These are phyloP conservation scores for Kryptolebias marmoratus DNA, from an alignment of 2,113 vertebrate species.

Conservation along the genomic window DNA sequence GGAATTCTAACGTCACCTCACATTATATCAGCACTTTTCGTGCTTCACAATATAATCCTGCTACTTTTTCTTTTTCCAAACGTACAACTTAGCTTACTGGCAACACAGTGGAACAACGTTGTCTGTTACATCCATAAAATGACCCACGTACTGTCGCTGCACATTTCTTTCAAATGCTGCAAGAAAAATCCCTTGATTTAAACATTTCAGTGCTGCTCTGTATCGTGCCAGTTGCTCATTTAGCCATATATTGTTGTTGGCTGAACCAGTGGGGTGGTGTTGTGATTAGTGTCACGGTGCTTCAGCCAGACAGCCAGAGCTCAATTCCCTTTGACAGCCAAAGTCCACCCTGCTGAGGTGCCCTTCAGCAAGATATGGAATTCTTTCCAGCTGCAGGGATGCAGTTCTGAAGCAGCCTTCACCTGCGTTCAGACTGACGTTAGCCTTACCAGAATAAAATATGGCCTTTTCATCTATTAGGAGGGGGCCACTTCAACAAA, in stretches of 20 bases:
- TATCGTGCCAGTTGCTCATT: constrained; percentile 62
- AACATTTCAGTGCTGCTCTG: constrained; percentile 47
- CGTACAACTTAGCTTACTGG: constrained; percentile 52
- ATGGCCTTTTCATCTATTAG: not conserved
- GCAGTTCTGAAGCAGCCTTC: constrained; percentile 21
- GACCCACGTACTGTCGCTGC: constrained; percentile 58
- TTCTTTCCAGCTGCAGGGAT: constrained; percentile 47
- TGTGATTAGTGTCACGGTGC: constrained; percentile 64
- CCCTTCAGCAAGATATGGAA: constrained; percentile 61
- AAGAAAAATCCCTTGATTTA: constrained; percentile 45
- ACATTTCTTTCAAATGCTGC: constrained; percentile 67
- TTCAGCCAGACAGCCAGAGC: constrained; percentile 53
- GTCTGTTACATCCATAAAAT: constrained; percentile 54
- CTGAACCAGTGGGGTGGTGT: constrained; percentile 64
- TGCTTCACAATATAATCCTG: constrained; percentile 58
- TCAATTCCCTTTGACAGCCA: constrained; percentile 66
- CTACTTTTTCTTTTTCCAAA: constrained; percentile 54
- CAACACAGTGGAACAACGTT: constrained; percentile 55
- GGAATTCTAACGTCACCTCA: constrained; percentile 68
- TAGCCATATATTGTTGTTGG: constrained; percentile 71
- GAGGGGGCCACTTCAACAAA: not conserved
- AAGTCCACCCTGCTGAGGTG: constrained; percentile 70
- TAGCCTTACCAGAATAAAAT: constrained; percentile 3
- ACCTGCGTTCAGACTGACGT: constrained; percentile 14
- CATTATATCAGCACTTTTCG: constrained; percentile 60